Evolutionary conservation across 2,113 vertebrate genomes (phyloP).

Genomic region (Piprites chloris): DNA sequence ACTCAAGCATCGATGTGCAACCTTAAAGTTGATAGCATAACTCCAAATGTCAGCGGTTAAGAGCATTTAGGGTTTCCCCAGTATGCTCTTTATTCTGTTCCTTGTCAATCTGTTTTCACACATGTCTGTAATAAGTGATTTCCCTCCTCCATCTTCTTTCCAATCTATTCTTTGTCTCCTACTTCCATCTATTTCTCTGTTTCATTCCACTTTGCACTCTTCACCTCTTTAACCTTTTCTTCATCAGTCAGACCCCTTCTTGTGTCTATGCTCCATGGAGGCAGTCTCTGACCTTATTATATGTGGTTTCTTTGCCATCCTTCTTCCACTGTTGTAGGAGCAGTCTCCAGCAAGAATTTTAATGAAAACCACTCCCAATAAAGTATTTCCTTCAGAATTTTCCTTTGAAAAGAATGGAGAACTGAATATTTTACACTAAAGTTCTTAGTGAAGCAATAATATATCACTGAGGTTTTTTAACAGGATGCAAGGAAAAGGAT

Average conservation of each 20-base stretch:
- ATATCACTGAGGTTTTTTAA: not conserved
- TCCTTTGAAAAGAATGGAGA: not conserved
- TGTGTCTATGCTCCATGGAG: not conserved
- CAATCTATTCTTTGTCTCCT: conserved; percentile 7
- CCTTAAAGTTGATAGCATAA: not conserved
- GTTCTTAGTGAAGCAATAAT: not conserved
- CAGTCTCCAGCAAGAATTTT: conserved; percentile 29
- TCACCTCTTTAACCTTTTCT: conserved; percentile 44
- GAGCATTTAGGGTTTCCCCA: conserved; percentile 13
- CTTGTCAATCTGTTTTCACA: conserved; percentile 23
- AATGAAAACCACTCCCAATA: conserved; percentile 11
- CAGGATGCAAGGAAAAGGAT: not conserved
- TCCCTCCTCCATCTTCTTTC: conserved; percentile 13
- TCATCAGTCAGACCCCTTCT: conserved; percentile 18
- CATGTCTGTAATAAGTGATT: not conserved
- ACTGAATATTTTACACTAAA: not conserved
- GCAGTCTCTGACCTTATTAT: conserved; percentile 27
- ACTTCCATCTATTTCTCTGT: conserved; percentile 36
- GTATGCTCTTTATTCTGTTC: not conserved
- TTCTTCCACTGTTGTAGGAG: not conserved
- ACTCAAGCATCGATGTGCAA: not conserved
- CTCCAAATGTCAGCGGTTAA: not conserved
- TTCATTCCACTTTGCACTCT: conserved; percentile 7
- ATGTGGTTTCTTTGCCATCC: not conserved
- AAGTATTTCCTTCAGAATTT: not conserved